Evolutionary conservation across 2,113 vertebrate species (phyloP).

Genomic region (Thunnus thynnus): DNA sequence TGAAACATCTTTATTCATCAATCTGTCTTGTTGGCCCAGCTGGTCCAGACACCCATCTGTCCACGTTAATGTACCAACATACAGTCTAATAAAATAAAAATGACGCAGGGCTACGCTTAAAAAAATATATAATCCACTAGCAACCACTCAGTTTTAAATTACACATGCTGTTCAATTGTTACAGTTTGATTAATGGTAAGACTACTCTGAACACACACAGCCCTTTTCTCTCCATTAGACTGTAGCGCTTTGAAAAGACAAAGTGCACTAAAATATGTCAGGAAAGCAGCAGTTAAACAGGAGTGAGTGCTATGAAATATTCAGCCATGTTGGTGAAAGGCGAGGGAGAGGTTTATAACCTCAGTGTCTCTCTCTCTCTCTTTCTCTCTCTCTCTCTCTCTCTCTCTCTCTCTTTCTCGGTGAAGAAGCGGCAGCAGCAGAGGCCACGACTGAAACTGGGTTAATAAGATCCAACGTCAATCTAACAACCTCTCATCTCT

Average conservation of each 20-base stretch:
- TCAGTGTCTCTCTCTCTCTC: conserved; percentile 28
- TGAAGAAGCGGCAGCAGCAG: conserved; percentile 32
- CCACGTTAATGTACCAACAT: not conserved
- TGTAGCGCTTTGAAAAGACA: conserved; percentile 15
- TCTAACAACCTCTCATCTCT: conserved; percentile 45
- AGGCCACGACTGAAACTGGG: conserved; percentile 60
- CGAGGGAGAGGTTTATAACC: conserved; percentile 45
- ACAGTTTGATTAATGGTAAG: conserved; percentile 25
- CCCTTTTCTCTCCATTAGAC: conserved; percentile 36
- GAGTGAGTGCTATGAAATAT: conserved; percentile 71
- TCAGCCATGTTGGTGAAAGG: conserved; percentile 56
- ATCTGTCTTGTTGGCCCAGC: conserved; percentile 14
- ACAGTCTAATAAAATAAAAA: conserved; percentile 19
- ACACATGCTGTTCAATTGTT: conserved; percentile 10
- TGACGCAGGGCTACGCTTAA: not conserved
- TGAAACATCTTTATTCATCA: conserved; percentile 30
- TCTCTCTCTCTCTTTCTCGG: conserved; percentile 11
- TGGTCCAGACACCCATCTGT: conserved; percentile 15
- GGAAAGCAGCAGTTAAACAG: conserved; percentile 34
- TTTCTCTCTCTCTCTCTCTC: conserved; percentile 33
- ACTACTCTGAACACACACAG: not conserved
- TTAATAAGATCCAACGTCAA: conserved; percentile 67
- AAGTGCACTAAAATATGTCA: conserved; percentile 38
- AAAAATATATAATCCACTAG: conserved; percentile 22
- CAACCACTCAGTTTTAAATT: conserved; percentile 23